Percentiles rank a stretch among this genome's conserved stretches.
Conservation (phyloP, 2,888 invertebrate species). For the Chironomus riparius region DNA sequence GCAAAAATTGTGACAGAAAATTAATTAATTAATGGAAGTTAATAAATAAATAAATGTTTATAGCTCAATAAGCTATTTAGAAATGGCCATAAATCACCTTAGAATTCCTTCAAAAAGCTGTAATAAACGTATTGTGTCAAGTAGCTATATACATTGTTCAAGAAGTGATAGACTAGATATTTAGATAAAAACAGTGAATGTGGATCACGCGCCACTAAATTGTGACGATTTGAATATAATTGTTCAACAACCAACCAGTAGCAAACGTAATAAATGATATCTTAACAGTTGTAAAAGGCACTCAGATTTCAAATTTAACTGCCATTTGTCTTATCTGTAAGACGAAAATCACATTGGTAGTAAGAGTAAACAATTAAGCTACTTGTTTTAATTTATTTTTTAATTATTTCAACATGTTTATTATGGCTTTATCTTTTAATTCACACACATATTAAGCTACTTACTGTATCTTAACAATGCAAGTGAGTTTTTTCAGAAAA, state of each 20-base stretch:
- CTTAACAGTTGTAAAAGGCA: background rate
- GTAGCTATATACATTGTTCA: background rate
- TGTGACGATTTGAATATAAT: background rate
- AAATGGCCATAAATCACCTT: no score
- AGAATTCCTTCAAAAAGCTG: no score
- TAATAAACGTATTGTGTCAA: background rate
- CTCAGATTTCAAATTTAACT: background rate
- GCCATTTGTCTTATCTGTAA: background rate
- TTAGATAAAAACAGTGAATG: background rate
- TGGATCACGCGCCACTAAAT: background rate
- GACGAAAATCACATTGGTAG: background rate
- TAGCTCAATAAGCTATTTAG: no score
- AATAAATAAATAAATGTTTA: no score
- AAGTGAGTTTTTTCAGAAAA: no score
- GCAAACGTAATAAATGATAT: background rate
- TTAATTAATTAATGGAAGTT: no score
- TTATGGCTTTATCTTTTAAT: no score
- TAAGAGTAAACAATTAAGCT: background rate
- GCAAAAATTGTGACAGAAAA: no score
- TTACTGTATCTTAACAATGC: no score
- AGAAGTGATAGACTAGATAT: background rate
- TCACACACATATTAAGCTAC: no score
- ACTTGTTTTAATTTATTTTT: background rate
- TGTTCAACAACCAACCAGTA: background rate
- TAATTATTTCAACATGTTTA: no score